Evolutionary conservation across 1,140 invertebrate genomes (phyloP).

Genomic region (Leptinotarsa undecemlineata): DNA sequence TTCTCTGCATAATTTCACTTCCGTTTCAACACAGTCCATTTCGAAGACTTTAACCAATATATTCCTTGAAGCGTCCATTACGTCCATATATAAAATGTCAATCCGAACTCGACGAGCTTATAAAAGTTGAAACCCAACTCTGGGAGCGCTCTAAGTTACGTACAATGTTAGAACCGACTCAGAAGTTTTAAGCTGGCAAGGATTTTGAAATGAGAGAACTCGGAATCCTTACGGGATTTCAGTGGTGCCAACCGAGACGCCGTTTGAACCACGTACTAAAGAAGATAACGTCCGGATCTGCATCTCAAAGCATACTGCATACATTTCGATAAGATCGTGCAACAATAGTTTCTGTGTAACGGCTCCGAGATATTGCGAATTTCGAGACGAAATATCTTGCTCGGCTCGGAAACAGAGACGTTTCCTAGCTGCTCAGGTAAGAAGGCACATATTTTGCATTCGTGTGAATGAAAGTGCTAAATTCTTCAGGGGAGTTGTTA

Average conservation of each 20-base stretch:
- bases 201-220: constrained; percentile 33
- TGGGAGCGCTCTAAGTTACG: constrained; percentile 16
- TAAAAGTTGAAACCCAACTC: not conserved
- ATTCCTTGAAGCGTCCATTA: not conserved
- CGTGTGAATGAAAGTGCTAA: too few relatives aligned
- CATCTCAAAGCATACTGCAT: constrained; percentile 41
- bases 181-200: constrained; percentile 34
- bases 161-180: constrained; percentile 16
- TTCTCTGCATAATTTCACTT: too few relatives aligned
- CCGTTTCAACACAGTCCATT: not conserved
- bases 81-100: not conserved
- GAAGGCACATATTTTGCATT: not conserved
- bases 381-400: constrained; percentile 35
- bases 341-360: constrained; percentile 40
- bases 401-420: not conserved
- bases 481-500: too few relatives aligned
- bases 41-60: not conserved
- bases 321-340: constrained; percentile 44
- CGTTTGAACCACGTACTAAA: constrained; percentile 37
- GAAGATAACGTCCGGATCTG: constrained; percentile 42
- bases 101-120: not conserved
- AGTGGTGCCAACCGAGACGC: constrained; percentile 28
- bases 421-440: not conserved
- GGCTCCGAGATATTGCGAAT: constrained; percentile 32
- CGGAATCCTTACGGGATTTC: constrained; percentile 34